Evolutionary conservation across 2,888 invertebrate genomes (phyloP), one percentile per base, ranked within the genome.

Genomic region (Andrena haemorrhoa): DNA sequence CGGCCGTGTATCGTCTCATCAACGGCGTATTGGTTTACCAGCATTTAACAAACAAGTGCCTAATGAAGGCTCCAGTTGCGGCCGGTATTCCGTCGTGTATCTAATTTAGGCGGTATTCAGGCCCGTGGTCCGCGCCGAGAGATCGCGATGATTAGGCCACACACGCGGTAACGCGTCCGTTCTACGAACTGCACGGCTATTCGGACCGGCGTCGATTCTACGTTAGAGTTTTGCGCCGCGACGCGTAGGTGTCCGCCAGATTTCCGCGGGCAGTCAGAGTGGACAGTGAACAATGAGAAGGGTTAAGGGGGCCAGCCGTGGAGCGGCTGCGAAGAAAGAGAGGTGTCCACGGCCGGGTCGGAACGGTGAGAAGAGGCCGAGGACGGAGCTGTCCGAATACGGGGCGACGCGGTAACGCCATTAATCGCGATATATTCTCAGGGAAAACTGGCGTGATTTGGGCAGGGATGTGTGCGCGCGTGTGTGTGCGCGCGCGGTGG

Each of bases 361-460:
- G 6, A 23, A 53, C 16, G 10, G 0, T 12, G n/a, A 10, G 23
- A 29, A 8, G 29, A 8, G 8, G 20, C n/a, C 58, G 53, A 53
- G 3, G 8, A 53, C 5, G 63, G 66, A 12, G 41, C 5, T 41
- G 41, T 41, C 41, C 16, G 41, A 41, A 41, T 23, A 26, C 23
- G 58, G 71, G 63, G 16, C 8, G 6, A 8, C 35, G 51, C 20
- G 77, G 78, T 80, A 80, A 82, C 83, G 85, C 73, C 82, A 86
- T 88, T 86, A 90, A 91, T 90, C 90, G 89, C 85, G 89, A 88
- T 88, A 88, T 85, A 91, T 90, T 90, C 86, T 83, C 86, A 84
- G 77, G 61, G 90, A 91, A 89, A 90, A 89, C 85, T 88, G 83
- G 86, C 84, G 88, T 88, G 90, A 90, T 91, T 90, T 82, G 78